Evolutionary conservation across 2,888 invertebrate species (phyloP), one percentile per base, ranked within the genome.

Genomic region (Osmoderma eremita): DNA sequence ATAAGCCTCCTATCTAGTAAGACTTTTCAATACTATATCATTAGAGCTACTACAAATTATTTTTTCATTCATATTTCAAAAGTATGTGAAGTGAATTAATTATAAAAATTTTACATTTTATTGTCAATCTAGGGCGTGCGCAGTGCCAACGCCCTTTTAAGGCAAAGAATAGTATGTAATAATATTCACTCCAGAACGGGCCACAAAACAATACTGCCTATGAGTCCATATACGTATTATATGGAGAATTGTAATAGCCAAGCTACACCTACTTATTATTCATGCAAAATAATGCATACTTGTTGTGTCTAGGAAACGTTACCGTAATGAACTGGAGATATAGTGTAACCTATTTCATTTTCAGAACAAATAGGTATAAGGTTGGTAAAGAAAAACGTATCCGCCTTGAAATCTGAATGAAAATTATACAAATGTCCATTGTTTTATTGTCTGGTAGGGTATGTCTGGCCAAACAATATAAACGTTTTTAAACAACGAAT

Each of bases 401-500:
- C 15, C 30, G 45, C 30, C 12, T 61, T 61, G n/a, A 18, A 10
- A 61, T 61, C 17, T 24, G 30, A 45, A 61, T 61, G 48, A 45
- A 48, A 61, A 48, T 61, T 45, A 61, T 48, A 61, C 58, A 61
- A 61, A 61, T 61, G 24, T 15, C 45, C 45, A 61, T 61, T 61
- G 58, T 61, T 42, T 36, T 36, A 45, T 45, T 61, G 45, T 61
- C 1, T 17, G 15, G 38, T 39, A 38, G 38, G 10, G 15, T 30
- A 42, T 10, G 45, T 30, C n/a, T 41, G n/a, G 8, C 22, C 20
- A 1, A 22, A 56, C 56, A 42, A 42, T 56, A 8, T 42, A 41
- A 10, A 56, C 22, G 56, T 36, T 61, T 24, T 15, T 45, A 45
- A 61, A 61, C 45, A 61, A 30, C 12, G 45, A 61, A 45, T 61